Evolutionary conservation across 2,113 vertebrate genomes (phyloP), one percentile per base, ranked within the genome.

Genomic region (Plecotus auritus): DNA sequence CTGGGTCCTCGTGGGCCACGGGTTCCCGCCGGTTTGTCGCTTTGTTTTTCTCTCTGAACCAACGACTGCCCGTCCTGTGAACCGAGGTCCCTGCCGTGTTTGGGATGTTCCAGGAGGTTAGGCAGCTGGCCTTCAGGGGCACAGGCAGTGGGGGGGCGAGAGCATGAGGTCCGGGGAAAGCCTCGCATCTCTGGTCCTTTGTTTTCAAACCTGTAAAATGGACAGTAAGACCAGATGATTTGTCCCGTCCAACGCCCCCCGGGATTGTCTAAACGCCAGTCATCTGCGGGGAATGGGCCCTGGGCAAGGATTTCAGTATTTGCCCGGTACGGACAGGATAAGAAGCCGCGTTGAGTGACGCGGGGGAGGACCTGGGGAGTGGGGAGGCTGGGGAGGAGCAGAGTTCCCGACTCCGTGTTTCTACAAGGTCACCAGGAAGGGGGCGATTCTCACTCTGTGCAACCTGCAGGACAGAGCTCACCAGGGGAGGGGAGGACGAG

Each of bases 161-260:
- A 35, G 47, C 42, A 7, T 16, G 40, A 64, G 30, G 30, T 67
- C 35, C 77, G 26, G 47, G 64, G 18, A 20, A 69, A 84, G 47
- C 3, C 45, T n/a, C 80, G 67, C 30, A n/a, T 76, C 16, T 23
- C 37, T 35, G 89, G 76, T 66, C 35, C 26, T 69, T 28, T 74
- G 51, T 88, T 95, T 88, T 10, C n/a, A 83, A 51, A 47, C 56
- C 30, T 61, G 23, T 83, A 67, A 76, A 64, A 64, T 42, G 73
- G 86, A 88, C 54, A 81, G 8, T 28, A 87, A 80, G 88, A 30
- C 51, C 32, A 26, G 49, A 6, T 42, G 66, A 67, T 61, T 18
- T 72, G 30, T 82, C 11, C 20, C 45, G 51, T n/a, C 37, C 49
- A 13, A 0, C 13, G 35, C 22, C 45, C 49, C 66, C 35, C 35